Evolutionary conservation across 2,113 vertebrate genomes (phyloP).

Genomic region (Aythya baeri): DNA sequence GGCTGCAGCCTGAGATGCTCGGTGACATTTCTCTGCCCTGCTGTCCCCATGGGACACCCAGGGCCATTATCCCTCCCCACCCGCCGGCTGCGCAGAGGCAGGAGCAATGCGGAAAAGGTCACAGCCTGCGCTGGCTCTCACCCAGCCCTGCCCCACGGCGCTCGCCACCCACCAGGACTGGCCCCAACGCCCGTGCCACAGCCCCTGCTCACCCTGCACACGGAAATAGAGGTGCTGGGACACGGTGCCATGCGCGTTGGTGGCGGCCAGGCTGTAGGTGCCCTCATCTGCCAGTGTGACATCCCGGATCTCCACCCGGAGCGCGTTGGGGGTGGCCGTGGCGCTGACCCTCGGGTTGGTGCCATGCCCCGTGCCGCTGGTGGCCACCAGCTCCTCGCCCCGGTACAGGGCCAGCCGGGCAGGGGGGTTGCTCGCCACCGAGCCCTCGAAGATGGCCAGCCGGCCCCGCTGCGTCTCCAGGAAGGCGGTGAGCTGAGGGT

Average conservation of each 20-base stretch:
- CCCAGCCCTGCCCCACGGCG: neutral
- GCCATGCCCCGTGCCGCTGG: accelerated
- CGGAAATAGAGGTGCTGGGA: conserved; percentile 19
- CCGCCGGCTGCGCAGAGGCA: neutral
- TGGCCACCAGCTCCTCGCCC: conserved; percentile 8
- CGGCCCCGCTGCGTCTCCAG: conserved; percentile 52
- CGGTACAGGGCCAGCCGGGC: conserved; percentile 53
- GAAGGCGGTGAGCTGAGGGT: conserved; percentile 39
- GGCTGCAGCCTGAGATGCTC: neutral
- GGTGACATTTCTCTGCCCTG: neutral
- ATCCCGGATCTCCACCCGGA: conserved; percentile 58
- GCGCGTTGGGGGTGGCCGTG: conserved; percentile 22
- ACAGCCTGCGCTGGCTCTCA: accelerated
- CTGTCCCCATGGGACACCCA: neutral
- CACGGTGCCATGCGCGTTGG: conserved; percentile 49
- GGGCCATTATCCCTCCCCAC: accelerated
- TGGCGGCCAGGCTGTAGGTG: conserved; percentile 58
- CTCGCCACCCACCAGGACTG: neutral
- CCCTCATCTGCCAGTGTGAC: neutral
- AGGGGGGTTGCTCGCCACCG: conserved; percentile 72
- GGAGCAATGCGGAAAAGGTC: neutral
- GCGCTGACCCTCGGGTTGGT: neutral
- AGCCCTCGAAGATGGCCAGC: conserved; percentile 64
- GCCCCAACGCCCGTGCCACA: too few relatives aligned
- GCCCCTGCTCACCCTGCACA: conserved; percentile 52